Evolutionary conservation across 2,888 invertebrate genomes (phyloP).

Genomic region (Aporophyla lueneburgensis): DNA sequence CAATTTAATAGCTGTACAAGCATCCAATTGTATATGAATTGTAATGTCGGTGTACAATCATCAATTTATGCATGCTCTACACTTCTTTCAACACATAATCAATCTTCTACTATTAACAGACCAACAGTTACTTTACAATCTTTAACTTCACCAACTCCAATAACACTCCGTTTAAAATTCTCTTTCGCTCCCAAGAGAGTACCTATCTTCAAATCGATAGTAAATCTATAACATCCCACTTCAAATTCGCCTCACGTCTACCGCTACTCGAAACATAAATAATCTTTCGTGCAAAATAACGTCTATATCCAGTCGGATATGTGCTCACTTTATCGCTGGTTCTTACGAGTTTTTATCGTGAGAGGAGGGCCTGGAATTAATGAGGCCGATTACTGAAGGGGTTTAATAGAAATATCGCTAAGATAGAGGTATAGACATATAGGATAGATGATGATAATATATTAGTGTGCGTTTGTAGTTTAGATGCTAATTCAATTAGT

Average conservation of each 20-base stretch:
- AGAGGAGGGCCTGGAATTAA: constrained; percentile 48
- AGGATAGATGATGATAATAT: constrained; percentile 23
- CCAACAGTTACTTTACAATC: neutral
- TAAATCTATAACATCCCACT: constrained; percentile 51
- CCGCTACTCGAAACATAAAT: constrained; percentile 57
- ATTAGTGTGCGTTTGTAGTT: constrained; percentile 14
- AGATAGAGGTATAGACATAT: constrained; percentile 63
- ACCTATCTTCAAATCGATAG: constrained; percentile 54
- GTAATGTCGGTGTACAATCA: too few species aligned
- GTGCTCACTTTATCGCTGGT: constrained; percentile 49
- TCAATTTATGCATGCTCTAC: neutral
- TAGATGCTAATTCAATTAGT: constrained; percentile 36
- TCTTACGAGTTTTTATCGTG: constrained; percentile 55
- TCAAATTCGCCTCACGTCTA: constrained; percentile 52
- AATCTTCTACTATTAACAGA: neutral
- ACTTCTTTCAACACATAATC: neutral
- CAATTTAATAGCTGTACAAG: too few species aligned
- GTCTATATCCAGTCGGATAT: constrained; percentile 52
- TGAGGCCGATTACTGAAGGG: constrained; percentile 64
- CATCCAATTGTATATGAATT: too few species aligned
- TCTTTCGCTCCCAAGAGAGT: constrained; percentile 29
- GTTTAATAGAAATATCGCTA: constrained; percentile 78
- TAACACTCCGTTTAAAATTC: constrained; percentile 15
- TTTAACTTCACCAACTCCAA: neutral
- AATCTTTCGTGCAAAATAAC: constrained; percentile 61